A percentile compares a stretch with the other conserved stretches of the same genome.
These are phyloP conservation scores for Aquatica leii DNA, from an alignment of 2,888 invertebrate genomes.

Conservation along the genomic window DNA sequence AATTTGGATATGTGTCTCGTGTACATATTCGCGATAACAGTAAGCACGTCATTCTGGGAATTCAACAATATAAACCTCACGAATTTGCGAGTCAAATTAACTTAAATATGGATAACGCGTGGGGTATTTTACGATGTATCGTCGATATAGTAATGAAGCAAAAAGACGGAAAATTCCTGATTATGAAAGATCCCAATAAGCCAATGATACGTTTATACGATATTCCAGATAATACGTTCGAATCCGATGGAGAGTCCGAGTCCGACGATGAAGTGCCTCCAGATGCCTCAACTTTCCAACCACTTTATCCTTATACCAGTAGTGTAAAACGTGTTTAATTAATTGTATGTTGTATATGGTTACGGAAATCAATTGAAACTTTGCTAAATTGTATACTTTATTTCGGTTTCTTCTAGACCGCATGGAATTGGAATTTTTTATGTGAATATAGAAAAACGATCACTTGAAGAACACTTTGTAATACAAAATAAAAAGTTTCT, in stretches of 20 bases:
- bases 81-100: conserved; percentile 99
- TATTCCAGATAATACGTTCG: conserved; percentile 98
- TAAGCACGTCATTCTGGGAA: conserved; percentile 95
- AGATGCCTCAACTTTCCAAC: conserved; percentile 57
- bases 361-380: too few relatives aligned
- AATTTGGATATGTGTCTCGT: conserved; percentile 99
- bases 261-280: conserved; percentile 74
- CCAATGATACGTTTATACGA: conserved; percentile 96
- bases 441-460: too few relatives aligned
- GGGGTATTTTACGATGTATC: conserved; percentile 97
- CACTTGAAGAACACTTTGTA: too few relatives aligned
- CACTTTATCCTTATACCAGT: conserved; percentile 56
- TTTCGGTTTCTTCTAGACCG: too few relatives aligned
- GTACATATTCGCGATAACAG: conserved; percentile 92
- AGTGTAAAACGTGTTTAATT: conserved; percentile 45
- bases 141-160: conserved; percentile 97
- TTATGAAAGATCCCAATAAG: conserved; percentile 99
- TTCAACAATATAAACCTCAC: conserved; percentile 97
- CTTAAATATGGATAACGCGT: conserved; percentile 99
- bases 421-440: too few relatives aligned
- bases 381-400: too few relatives aligned
- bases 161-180: conserved; percentile 94
- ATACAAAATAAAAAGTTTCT: too few relatives aligned
- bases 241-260: conserved; percentile 94
- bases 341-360: too few relatives aligned